Evolutionary conservation across 2,888 invertebrate species (phyloP), one percentile per base, ranked within the genome.

Genomic region (Andrena dorsata): DNA sequence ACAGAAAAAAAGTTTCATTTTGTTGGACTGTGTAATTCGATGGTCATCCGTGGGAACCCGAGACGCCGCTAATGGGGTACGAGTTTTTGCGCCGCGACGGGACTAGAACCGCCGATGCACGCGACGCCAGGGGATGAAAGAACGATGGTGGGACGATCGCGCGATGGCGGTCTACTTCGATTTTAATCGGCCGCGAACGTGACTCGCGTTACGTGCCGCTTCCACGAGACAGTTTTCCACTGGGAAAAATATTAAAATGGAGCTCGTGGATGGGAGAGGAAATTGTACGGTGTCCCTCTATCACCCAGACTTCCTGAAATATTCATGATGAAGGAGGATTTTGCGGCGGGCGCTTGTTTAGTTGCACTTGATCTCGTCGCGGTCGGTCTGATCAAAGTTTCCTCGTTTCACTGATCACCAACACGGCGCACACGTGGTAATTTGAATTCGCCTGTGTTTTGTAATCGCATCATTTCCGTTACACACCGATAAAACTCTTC

Each of bases 101-200:
- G 60, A 69, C 20, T 28, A n/a, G 20, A 76, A 76, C 65, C 72
- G 47, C 32, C 13, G 56, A 65, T 30, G 53, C 30, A 26, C 10
- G 41, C 65, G 8, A 20, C 28, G 53, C 16, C 6, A 49, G 28
- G 41, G 56, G 63, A 51, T 61, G 58, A 69, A 66, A 74, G 32
- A n/a, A 35, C 23, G 20, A 8, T 26, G 56, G 13, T 10, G 49
- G 32, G 53, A 47, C 26, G 58, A 41, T 47, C 68, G 76, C 30
- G 49, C 60, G n/a, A 32, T 60, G 53, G 3, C 20, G 26, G 23
- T 23, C 41, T 28, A 49, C 72, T 26, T 58, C 76, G 72, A 65
- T 80, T 80, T 80, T 81, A 76, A 73, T 81, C 69, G 76, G 13
- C 49, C 28, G 8, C 49, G 53, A 64, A 71, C 66, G 66, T 80